Base-by-base conservation (phyloP, 2,888 invertebrate species). In the Lasiommata megera region DNA sequence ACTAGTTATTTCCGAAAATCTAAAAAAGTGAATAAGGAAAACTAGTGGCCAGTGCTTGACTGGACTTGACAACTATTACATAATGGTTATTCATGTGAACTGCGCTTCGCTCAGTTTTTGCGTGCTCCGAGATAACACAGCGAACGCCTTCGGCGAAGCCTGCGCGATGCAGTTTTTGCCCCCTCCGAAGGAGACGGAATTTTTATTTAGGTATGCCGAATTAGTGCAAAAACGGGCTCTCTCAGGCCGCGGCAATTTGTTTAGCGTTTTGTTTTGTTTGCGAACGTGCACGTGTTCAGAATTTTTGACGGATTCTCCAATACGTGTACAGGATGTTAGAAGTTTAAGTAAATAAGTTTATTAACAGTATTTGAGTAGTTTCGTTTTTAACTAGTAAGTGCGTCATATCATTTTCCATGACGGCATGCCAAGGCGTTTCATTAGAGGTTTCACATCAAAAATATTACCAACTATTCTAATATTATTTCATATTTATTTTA, bases 131-230 rank as follows among this genome's bases (percentile, higher is more conserved):
- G 73, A 72, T 69, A 67, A 65, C 64, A 64, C 68, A 63, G 62
- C 67, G 64, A 60, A 67, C 71, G 77, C 73, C 70, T 84, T 80
- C 83, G 71, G 61, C 79, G 83, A 82, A 82, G 66, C 65, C 74
- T 74, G 68, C 72, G 75, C 76, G 73, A 71, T 69, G 69, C 68
- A 64, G 73, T 85, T 87, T 84, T 85, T 71, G 60, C 59, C 54
- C 54, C 71, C 79, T 69, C 77, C 77, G 83, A 88, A 80, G 87
- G 88, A 84, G 84, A 76, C 71, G 89, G 89, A 82, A 90, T 90
- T 82, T 90, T 90, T 89, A 90, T 90, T 89, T 88, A 85, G 90
- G 90, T 82, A 90, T 90, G 89, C 89, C 89, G 90, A 90, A 90
- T 90, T 89, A 83, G 89, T 87, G 83, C 90, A 90, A 90, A 90